These are phyloP conservation scores for Platichthys flesus DNA, from an alignment of 2,113 vertebrate genomes.

Conservation along the genomic window DNA sequence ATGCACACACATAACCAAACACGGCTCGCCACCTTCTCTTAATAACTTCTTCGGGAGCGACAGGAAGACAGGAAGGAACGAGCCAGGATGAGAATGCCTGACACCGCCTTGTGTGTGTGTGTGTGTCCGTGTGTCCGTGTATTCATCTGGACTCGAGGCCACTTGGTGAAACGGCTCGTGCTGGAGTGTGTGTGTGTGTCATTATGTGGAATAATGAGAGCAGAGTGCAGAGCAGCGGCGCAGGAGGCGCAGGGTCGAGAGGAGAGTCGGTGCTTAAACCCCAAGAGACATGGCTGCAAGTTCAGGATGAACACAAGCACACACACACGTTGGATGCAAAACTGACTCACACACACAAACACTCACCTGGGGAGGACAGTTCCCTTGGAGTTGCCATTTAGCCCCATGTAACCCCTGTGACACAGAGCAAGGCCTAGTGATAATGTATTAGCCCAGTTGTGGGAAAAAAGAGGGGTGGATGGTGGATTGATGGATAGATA, in stretches of 20 bases:
- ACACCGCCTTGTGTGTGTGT: not conserved
- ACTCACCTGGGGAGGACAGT: constrained; percentile 35
- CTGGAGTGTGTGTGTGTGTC: constrained; percentile 78
- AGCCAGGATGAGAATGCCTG: constrained; percentile 37
- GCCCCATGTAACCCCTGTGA: constrained; percentile 39
- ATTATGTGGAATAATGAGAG: constrained; percentile 86
- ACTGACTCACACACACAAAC: no score
- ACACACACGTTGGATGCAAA: not conserved
- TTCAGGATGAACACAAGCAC: not conserved
- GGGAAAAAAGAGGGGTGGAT: not conserved
- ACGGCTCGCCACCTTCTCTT: not conserved
- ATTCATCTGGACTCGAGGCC: constrained; percentile 17
- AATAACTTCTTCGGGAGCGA: constrained; percentile 56
- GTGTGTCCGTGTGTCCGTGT: constrained; percentile 7
- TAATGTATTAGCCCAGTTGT: constrained; percentile 43
- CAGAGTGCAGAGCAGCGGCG: constrained; percentile 58
- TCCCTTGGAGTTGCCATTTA: constrained; percentile 49
- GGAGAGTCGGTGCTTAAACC: constrained; percentile 45
- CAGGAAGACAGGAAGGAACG: constrained; percentile 24
- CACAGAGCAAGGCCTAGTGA: constrained; percentile 31
- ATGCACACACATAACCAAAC: constrained; percentile 17
- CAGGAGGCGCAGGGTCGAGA: constrained; percentile 61
- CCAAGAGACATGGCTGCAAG: constrained; percentile 35
- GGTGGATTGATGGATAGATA: not conserved
- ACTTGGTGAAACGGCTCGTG: constrained; percentile 36